Percentiles rank a stretch among this genome's conserved stretches.
Conservation (phyloP, 2,113 vertebrate genomes). For the Lasiurus borealis region DNA sequence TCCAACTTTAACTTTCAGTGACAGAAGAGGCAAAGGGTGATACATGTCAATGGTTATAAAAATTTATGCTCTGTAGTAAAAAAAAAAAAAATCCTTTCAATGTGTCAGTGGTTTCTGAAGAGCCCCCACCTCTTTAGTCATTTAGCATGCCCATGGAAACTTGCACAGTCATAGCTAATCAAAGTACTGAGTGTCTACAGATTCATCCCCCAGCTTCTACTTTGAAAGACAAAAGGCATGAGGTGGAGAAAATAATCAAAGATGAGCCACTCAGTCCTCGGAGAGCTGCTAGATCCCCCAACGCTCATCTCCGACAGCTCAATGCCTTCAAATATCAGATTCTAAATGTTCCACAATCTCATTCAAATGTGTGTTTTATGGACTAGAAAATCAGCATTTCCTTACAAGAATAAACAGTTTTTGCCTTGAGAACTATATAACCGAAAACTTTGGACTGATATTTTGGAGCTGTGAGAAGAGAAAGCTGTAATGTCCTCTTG, state of each 20-base stretch:
- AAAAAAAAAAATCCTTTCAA: background rate
- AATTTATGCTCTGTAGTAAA: background rate
- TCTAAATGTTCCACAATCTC: too few relatives aligned
- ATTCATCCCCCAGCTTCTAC: background rate
- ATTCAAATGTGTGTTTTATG: background rate
- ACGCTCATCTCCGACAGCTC: fast-evolving
- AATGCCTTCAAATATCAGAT: background rate
- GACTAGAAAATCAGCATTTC: background rate
- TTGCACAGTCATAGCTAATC: too few relatives aligned
- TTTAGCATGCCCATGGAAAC: background rate
- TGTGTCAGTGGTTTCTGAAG: background rate
- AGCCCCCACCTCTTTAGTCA: fast-evolving
- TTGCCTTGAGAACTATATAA: background rate
- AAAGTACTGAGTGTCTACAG: background rate
- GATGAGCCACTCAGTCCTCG: background rate
- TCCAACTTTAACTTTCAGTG: background rate
- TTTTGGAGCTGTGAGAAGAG: background rate
- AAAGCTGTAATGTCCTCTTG: fast-evolving
- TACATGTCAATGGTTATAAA: background rate
- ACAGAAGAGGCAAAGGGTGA: background rate
- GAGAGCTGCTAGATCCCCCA: background rate
- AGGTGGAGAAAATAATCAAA: background rate
- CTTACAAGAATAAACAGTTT: background rate
- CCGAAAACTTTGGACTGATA: background rate
- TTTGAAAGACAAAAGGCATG: background rate